Evolutionary conservation across 2,888 invertebrate genomes (phyloP).

Genomic region (Tinea pellionella): DNA sequence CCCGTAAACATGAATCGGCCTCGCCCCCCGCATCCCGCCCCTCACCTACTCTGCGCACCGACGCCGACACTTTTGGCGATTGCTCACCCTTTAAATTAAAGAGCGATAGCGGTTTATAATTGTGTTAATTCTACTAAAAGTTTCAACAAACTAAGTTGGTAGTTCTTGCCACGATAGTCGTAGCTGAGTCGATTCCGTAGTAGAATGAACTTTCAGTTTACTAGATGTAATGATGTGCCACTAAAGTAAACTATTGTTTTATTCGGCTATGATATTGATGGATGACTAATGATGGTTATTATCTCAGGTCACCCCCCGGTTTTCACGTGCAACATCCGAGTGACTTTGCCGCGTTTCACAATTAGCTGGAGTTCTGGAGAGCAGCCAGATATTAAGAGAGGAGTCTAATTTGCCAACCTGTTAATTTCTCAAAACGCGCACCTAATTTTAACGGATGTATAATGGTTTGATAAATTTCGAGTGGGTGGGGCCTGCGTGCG

Average conservation of each 20-base stretch:
- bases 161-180: neutral
- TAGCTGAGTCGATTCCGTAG: neutral
- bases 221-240: no score
- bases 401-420: no score
- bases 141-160: no score
- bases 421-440: conserved; percentile 1
- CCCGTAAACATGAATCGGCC: conserved; percentile 65
- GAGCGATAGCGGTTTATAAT: neutral
- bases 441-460: neutral
- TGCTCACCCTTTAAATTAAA: neutral
- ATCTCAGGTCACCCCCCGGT: no score
- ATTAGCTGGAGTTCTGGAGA: no score
- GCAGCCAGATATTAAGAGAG: no score
- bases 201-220: neutral
- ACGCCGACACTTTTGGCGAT: conserved; percentile 15
- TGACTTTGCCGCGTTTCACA: no score
- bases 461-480: conserved; percentile 3
- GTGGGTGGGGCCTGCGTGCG: conserved; percentile 11
- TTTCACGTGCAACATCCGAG: no score
- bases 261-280: no score
- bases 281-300: no score
- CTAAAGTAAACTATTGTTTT: no score
- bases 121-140: no score
- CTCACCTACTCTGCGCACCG: conserved; percentile 25
- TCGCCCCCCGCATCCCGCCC: conserved; percentile 20